Base-by-base conservation (phyloP, 2,113 vertebrate genomes). In the Nothoprocta pentlandii region DNA sequence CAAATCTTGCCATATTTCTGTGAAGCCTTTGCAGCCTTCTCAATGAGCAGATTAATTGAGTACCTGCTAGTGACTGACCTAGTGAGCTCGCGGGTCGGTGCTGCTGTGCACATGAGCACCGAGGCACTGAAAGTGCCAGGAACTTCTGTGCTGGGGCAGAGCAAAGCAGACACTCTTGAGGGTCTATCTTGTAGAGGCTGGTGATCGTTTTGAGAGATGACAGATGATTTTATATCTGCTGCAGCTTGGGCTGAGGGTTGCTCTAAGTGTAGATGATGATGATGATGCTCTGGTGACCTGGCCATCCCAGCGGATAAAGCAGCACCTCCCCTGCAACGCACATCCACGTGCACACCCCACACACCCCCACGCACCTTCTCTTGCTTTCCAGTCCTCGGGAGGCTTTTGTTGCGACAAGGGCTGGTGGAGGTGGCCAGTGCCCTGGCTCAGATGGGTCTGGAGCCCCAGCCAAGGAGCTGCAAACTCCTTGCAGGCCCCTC, bases 341-440 rank as follows among this genome's bases (percentile, higher is more conserved):
- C 3, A 1, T 22, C 16, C n/a, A 3, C 2, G 1, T 1, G 2
- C 28, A 12, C 39, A 7, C n/a, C 53, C 13, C 53, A 2, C 28
- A 12, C 39, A 6, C n/a, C 53, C 13, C 53, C 53, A 16, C 28
- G 2, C 23, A 42, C 21, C 47, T 44, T 30, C 49, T 17, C 6
- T 36, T 54, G 49, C 77, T 51, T 56, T 44, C 34, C 68, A 30
- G 39, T 69, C 34, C 42, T 12, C 28, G 10, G 49, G 28, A 25
- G 5, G 2, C 16, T 64, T 25, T 89, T 59, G 20, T 36, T 58
- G 30, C 39, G 42, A 36, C 49, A 28, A 53, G 49, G 4, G 34
- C 53, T 2, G 2, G 44, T 12, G 49, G 13, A 1, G 64, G 25
- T 41, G 26, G 61, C 34, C 80, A 22, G 26, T 1, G 2, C 4